Base-by-base conservation (phyloP, 2,113 vertebrate genomes). In the Pycnonotus jocosus region DNA sequence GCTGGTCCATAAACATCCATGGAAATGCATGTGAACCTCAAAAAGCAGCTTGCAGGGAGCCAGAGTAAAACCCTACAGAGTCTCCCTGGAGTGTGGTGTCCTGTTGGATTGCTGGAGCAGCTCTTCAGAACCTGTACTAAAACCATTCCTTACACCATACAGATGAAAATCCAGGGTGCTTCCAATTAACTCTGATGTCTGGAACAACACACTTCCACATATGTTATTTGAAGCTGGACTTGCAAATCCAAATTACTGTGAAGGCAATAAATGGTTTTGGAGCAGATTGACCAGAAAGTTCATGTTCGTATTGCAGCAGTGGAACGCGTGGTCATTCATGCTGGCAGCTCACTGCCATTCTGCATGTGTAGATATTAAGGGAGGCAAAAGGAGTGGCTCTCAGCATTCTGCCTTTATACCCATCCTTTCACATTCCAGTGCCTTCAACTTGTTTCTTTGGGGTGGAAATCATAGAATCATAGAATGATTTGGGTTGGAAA, bases 61-160 rank as follows among this genome's bases (percentile, higher is more conserved):
- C 58, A 68, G 19, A 15, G 9, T n/a, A 45, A 65, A 69, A 15
- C 12, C 35, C 69, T 51, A 3, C 13, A 22, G 44, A 15, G 23
- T 42, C 6, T 58, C 3, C 27, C 31, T 7, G 8, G 44, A 38
- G 31, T 1, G 0, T 24, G 10, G 12, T 56, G 25, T 19, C 37
- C 14, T 7, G 0, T 6, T 56, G 28, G 22, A 9, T 21, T 51
- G 53, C 31, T 78, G 30, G 17, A 56, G 68, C 37, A 56, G 31
- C 23, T 65, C 33, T 68, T 81, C 91, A 73, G 31, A 78, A 58
- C 13, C 2, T 4, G 7, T 37, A 10, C 17, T 40, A 51, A 68
- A 42, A 64, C 15, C 12, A 9, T 44, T 71, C 22, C 44, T 85
- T 72, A 30, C 12, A 74, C 12, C 0, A 0, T 5, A 22, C 4